A percentile compares a stretch with the other conserved stretches of the same genome.
Conservation (phyloP, 2,797 vertebrate genomes). For the Acanthurus lineatus region DNA sequence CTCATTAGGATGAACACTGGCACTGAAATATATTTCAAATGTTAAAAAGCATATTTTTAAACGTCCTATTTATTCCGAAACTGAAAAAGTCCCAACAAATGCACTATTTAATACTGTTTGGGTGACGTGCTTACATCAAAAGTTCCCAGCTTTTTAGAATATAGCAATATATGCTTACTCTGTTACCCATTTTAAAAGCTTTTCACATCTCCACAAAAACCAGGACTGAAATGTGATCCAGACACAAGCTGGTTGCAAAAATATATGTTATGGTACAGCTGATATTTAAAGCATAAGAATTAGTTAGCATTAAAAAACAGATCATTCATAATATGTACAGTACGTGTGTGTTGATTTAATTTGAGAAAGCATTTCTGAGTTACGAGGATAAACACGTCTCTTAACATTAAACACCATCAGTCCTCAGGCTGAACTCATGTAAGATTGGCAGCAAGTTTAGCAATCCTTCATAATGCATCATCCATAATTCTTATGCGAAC, state of each 20-base stretch:
- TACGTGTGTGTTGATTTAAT: slow-evolving; percentile 2
- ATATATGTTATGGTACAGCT: neutral
- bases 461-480: slow-evolving; percentile 23
- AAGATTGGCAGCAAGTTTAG: slow-evolving; percentile 24
- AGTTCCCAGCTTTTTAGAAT: neutral
- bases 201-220: neutral
- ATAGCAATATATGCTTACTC: neutral
- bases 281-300: neutral
- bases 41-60: too few species aligned
- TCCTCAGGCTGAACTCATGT: slow-evolving; percentile 4
- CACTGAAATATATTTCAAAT: neutral
- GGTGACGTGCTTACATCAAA: neutral
- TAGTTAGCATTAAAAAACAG: neutral
- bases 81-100: neutral
- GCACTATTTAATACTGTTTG: neutral
- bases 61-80: too few species aligned
- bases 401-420: neutral
- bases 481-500: slow-evolving; percentile 20
- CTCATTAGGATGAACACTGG: neutral
- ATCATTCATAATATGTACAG: neutral
- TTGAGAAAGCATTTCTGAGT: neutral
- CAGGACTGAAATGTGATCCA: neutral
- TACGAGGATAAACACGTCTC: neutral
- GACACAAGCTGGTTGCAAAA: neutral
- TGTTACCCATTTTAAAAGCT: neutral